Base-by-base conservation (phyloP, 2,888 invertebrate genomes). In the Melanophora roralis region DNA sequence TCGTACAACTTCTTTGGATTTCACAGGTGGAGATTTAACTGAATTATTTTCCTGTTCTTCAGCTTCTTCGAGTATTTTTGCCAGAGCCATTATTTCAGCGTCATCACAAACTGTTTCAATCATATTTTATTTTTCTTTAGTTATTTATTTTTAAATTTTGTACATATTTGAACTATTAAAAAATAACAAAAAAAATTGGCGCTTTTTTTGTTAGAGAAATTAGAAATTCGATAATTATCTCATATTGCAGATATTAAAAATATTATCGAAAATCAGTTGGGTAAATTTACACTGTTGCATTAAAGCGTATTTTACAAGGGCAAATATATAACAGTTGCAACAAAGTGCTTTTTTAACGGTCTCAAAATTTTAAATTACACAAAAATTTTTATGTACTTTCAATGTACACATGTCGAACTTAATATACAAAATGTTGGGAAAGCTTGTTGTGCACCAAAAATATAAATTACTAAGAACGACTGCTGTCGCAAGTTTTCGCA, bases 61-160 rank as follows among this genome's bases (percentile, higher is more conserved):
- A 38, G 85, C 86, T 3, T 83, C 85, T 36, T 82, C 84, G 0
- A 89, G 83, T 4, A 89, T 77, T 78, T 87, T 84, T 69, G 86
- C 89, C 16, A 89, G 78, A 2, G 84, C 88, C 68, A 85, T 64
- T 32, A 86, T 78, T 77, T 88, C 89, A 1, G 83, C 85, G 47
- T 87, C 89, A 23, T 86, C 86, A 2, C 86, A 86, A 5, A 86
- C 80, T 16, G 85, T 84, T 19, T 81, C 57, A 5, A 85, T 83
- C 4, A 3, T 19, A 3, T 67, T 34, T 12, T 51, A 45, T 23
- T 83, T 71, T 1, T 83, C 80, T 38, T 47, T 68, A 14, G 78
- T 64, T 65, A 72, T 73, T n/a, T 60, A 74, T 76, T 43, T 69
- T 47, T 32, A 2, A 27, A 27, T 27, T 5, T n/a, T n/a, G n/a